Conservation (phyloP, 1,140 invertebrate species). For the silkworm (Bombyx mori) region ASM3026992v2 NC_085120.1:9394501-9395000, state of each 20-base stretch:
- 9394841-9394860: constrained; percentile 69
- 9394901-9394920: constrained; percentile 63
- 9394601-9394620: too few species aligned
- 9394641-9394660: too few species aligned
- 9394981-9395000: constrained; percentile 57
- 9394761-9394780: constrained; percentile 84
- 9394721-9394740: constrained; percentile 73
- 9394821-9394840: constrained; percentile 53
- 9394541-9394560: too few species aligned
- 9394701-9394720: constrained; percentile 36
- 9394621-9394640: too few species aligned
- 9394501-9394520: too few species aligned
- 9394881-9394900: constrained; percentile 53
- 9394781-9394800: constrained; percentile 75
- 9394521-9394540: too few species aligned
- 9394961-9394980: constrained; percentile 58
- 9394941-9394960: constrained; percentile 69
- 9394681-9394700: too few species aligned
- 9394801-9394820: constrained; percentile 70
- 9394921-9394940: constrained; percentile 67
- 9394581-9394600: too few species aligned
- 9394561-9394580: too few species aligned
- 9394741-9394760: constrained; percentile 81
- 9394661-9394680: too few species aligned
- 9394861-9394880: constrained; percentile 65